Evolutionary conservation across 2,888 invertebrate genomes (phyloP).

Genomic region (Idaea straminata): DNA sequence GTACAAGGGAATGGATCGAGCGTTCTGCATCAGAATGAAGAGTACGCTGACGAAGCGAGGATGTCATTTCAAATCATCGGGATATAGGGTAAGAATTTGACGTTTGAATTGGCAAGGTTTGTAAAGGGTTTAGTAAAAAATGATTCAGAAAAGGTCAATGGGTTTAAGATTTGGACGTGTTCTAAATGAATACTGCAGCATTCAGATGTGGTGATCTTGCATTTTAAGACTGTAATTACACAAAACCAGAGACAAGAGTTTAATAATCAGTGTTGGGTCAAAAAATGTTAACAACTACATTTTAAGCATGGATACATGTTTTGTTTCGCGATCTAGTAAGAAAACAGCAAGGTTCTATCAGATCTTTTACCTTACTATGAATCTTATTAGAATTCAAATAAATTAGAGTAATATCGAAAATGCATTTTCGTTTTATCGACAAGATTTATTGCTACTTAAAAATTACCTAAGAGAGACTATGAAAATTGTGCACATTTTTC

Average conservation of each 20-base stretch:
- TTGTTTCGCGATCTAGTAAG: no score
- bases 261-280: background rate
- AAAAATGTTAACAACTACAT: no score
- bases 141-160: constrained; percentile 2
- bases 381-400: constrained; percentile 16
- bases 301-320: no score
- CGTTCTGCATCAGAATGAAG: constrained; percentile 98
- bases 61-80: constrained; percentile 97
- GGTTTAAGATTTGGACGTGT: no score
- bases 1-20: constrained; percentile 93
- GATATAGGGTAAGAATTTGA: constrained; percentile 89
- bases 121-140: background rate
- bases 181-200: background rate
- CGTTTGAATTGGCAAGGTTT: background rate
- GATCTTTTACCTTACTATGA: background rate
- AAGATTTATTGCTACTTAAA: constrained; percentile 38
- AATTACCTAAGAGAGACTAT: constrained; percentile 40
- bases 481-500: constrained; percentile 66
- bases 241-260: background rate
- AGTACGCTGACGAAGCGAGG: constrained; percentile 98
- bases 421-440: constrained; percentile 19
- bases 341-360: background rate
- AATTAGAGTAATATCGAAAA: constrained; percentile 1
- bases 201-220: background rate
- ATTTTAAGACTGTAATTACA: background rate